Percentiles rank a stretch among this genome's conserved stretches.
Evolutionary conservation across 2,113 vertebrate genomes (phyloP).

Genomic region (Phrynosoma blainvillii): DNA sequence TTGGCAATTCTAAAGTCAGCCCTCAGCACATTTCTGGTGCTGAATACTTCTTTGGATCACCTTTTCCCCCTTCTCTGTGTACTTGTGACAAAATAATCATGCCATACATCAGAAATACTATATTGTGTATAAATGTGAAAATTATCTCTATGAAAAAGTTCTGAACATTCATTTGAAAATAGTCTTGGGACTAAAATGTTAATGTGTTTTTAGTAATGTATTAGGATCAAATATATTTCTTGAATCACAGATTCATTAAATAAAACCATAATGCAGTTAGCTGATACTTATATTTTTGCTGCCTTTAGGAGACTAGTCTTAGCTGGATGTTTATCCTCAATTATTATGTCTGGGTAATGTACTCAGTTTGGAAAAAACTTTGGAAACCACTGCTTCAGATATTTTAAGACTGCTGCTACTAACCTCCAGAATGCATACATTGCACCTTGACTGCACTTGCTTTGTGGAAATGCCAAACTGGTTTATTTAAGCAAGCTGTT

Average conservation of each 20-base stretch:
- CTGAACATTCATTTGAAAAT: not conserved
- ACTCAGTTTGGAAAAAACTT: not conserved
- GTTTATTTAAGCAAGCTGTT: not conserved
- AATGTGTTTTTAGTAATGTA: too few relatives aligned
- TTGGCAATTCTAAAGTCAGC: conserved; percentile 15
- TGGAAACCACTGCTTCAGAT: not conserved
- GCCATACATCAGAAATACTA: not conserved
- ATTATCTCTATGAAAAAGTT: not conserved
- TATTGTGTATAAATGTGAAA: not conserved
- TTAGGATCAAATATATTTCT: too few relatives aligned
- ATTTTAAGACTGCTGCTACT: not conserved
- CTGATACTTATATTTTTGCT: not conserved
- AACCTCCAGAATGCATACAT: not conserved
- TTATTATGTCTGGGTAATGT: too few relatives aligned
- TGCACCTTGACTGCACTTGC: not conserved
- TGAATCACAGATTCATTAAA: too few relatives aligned
- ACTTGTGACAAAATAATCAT: not conserved
- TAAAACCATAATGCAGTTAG: too few relatives aligned
- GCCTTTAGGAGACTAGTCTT: not conserved
- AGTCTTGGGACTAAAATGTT: not conserved
- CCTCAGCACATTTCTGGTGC: not conserved
- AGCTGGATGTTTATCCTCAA: not conserved
- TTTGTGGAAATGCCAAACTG: not conserved
- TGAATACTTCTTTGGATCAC: not conserved
- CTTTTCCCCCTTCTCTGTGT: not conserved